A percentile compares a stretch with the other conserved stretches of the same genome.
Evolutionary conservation across 2,113 vertebrate species (phyloP).

Genomic region (Gracilinanus agilis): DNA sequence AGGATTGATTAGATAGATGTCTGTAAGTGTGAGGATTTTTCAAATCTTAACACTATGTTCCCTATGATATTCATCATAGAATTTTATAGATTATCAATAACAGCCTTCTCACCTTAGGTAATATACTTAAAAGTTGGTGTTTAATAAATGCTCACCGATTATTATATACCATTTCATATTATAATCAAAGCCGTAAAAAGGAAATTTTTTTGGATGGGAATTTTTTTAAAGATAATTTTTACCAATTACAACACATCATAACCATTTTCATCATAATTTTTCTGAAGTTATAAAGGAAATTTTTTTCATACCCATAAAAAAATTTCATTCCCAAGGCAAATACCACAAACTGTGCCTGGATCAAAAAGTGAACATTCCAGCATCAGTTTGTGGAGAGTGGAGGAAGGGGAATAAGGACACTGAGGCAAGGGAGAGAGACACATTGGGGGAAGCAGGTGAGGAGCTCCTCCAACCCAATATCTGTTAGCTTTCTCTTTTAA

Average conservation of each 20-base stretch:
- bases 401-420: neutral
- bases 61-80: neutral
- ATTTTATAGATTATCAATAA: neutral
- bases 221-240: no score
- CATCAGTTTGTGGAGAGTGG: neutral
- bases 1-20: neutral
- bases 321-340: neutral
- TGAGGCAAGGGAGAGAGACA: neutral
- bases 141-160: neutral
- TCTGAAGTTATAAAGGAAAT: no score
- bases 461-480: neutral
- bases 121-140: neutral
- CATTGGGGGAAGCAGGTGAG: neutral
- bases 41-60: neutral
- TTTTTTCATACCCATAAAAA: no score
- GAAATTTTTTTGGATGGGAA: neutral
- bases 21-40: neutral
- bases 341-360: neutral
- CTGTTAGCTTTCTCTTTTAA: neutral
- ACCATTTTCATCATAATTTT: no score
- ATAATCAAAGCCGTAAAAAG: neutral
- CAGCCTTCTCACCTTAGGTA: neutral
- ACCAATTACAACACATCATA: no score
- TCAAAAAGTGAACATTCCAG: neutral
- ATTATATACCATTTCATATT: neutral